Base-by-base conservation (phyloP, 1,140 invertebrate species). In the Drosophila malerkotliana region DNA sequence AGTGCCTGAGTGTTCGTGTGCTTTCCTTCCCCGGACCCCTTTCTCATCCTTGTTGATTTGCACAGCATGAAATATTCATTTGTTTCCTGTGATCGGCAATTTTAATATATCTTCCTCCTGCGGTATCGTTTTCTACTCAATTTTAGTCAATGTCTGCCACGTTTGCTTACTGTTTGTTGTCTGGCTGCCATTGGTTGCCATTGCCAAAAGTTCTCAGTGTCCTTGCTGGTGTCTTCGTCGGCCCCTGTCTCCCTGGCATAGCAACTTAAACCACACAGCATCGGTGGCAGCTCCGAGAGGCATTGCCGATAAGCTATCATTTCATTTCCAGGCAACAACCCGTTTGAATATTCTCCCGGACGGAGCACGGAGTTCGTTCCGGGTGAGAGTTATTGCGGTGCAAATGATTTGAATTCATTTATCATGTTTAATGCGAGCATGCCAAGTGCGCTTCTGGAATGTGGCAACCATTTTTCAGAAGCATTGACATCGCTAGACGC, bases 21-120 rank as follows among this genome's bases (percentile, higher is more conserved):
- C 8, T 12, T 47, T 10, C 37, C 55, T 18, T 3, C 44, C 9
- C 3, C 4, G 21, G 10, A 15, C 55, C 14, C 44, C 28, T 3
- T 57, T 34, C 18, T 45, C 53, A 21, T 47, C 45, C 45, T 30
- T 62, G 82, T 88, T 82, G 82, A 87, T 87, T 87, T 87, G 76
- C 83, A 88, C 83, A 88, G 83, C 83, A 88, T 88, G 84, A 88
- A 88, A 88, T 88, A 88, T 88, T 88, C 84, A 88, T 88, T 88
- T 88, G 79, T 88, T 88, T 88, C 76, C 83, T 79, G 83, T 88
- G 83, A 88, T 88, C 83, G 83, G 84, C 84, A 88, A 88, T 88
- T 88, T 79, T 78, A 88, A 88, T 88, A 88, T 88, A 88, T 88
- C 83, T 88, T 88, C 84, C 83, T 71, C 56, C 64, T 83, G 79